These are phyloP conservation scores for Spinus pinus DNA, from an alignment of 2,797 vertebrate species.

Conservation along the genomic window DNA sequence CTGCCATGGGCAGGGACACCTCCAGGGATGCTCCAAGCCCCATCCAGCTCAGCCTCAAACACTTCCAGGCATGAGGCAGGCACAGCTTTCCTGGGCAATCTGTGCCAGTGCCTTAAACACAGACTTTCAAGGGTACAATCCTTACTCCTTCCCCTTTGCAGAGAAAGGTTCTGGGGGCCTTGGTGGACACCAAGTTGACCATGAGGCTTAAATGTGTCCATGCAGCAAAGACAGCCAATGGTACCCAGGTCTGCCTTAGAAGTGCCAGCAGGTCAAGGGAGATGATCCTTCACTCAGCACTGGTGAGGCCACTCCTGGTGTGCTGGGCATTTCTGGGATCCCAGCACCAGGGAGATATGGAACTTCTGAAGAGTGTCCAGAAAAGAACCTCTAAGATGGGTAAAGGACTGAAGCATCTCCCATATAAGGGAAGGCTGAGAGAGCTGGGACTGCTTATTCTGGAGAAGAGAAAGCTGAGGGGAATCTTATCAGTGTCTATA, in stretches of 20 bases:
- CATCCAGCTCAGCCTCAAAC: neutral
- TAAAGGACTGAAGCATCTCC: neutral
- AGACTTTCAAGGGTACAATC: neutral
- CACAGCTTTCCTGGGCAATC: neutral
- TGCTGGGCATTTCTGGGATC: neutral
- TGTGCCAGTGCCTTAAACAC: neutral
- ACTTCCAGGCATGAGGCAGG: neutral
- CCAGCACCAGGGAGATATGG: fast-evolving
- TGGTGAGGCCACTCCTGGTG: neutral
- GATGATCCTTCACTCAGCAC: neutral
- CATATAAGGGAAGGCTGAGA: neutral
- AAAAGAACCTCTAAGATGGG: neutral
- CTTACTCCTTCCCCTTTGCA: neutral
- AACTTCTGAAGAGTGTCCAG: neutral
- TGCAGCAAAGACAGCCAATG: neutral
- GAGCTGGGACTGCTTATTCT: neutral
- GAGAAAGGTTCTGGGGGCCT: neutral
- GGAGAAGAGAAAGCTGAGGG: neutral
- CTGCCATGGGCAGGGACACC: neutral
- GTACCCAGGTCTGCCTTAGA: neutral
- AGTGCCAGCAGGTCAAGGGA: neutral
- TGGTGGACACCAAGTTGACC: neutral
- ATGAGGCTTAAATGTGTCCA: fast-evolving
- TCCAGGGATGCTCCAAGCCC: neutral
- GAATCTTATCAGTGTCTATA: neutral